Evolutionary conservation across 2,888 invertebrate genomes (phyloP).

Genomic region (Selenia dentaria): DNA sequence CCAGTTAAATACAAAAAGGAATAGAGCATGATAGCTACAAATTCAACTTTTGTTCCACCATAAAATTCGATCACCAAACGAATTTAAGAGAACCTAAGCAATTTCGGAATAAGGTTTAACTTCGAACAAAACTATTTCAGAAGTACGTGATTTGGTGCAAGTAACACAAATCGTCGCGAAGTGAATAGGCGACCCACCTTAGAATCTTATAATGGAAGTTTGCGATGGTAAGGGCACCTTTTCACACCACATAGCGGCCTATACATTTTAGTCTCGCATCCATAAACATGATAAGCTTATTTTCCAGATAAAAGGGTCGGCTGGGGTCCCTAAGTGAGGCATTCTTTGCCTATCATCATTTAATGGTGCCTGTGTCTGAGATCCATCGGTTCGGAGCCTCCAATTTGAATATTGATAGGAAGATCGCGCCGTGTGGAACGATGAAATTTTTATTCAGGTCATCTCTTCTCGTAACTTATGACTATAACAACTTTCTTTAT

Average conservation of each 20-base stretch:
- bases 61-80: conserved; percentile 15
- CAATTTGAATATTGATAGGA: conserved; percentile 79
- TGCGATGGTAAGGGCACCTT: conserved; percentile 61
- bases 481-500: conserved; percentile 35
- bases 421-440: conserved; percentile 49
- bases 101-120: conserved; percentile 12
- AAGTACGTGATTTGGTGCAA: conserved; percentile 18
- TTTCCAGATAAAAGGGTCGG: conserved; percentile 79
- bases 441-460: conserved; percentile 56
- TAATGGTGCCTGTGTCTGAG: conserved; percentile 74
- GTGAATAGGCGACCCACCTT: conserved; percentile 48
- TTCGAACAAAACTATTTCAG: conserved; percentile 15
- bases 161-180: conserved; percentile 39
- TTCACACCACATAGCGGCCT: conserved; percentile 55
- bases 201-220: conserved; percentile 61
- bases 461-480: conserved; percentile 45
- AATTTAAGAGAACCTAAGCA: conserved; percentile 8
- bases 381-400: conserved; percentile 65
- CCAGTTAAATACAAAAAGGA: too few relatives aligned
- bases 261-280: conserved; percentile 67
- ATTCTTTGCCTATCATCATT: conserved; percentile 76
- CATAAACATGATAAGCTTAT: conserved; percentile 80
- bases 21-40: too few relatives aligned
- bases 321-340: conserved; percentile 70
- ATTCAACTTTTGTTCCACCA: too few relatives aligned